phyloP scores from a whole-genome alignment of 1,140 invertebrate genomes.

The Monomorium pharaonis region DNA sequence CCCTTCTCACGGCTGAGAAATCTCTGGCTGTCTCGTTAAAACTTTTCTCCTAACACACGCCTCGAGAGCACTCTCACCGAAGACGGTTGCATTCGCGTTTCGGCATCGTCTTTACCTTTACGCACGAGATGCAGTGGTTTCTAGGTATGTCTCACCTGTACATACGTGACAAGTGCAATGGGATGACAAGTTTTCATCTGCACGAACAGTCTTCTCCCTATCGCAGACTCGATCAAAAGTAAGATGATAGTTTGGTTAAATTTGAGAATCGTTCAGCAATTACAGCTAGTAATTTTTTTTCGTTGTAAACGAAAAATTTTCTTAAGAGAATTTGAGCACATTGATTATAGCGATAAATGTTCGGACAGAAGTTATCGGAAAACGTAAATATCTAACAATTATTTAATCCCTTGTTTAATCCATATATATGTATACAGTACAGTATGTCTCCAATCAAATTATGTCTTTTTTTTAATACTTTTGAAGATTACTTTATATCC shows the following conservation, averaged over 20 bases:
- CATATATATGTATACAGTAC: not conserved
- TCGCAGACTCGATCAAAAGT: not conserved
- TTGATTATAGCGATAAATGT: not conserved
- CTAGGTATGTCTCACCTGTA: constrained; percentile 16
- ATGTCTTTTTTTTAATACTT: not conserved
- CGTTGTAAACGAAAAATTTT: not conserved
- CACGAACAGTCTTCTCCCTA: not conserved
- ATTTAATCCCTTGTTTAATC: too few relatives aligned
- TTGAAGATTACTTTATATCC: not conserved
- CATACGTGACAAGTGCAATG: constrained; percentile 52
- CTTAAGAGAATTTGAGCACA: not conserved
- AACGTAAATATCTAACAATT: not conserved
- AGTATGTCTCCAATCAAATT: not conserved
- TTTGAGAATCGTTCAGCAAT: not conserved
- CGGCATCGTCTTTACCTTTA: constrained; percentile 42
- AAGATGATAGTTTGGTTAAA: not conserved
- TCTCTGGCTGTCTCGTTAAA: constrained; percentile 72
- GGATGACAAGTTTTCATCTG: constrained; percentile 17
- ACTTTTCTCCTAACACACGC: constrained; percentile 57
- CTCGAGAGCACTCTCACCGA: constrained; percentile 48
- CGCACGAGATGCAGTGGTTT: not conserved
- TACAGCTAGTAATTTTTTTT: not conserved
- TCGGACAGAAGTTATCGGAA: not conserved
- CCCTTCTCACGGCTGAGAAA: constrained; percentile 52
- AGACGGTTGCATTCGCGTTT: constrained; percentile 46